Conservation (phyloP, 2,888 invertebrate species). For the Steinernema carpocapsae region DNA sequence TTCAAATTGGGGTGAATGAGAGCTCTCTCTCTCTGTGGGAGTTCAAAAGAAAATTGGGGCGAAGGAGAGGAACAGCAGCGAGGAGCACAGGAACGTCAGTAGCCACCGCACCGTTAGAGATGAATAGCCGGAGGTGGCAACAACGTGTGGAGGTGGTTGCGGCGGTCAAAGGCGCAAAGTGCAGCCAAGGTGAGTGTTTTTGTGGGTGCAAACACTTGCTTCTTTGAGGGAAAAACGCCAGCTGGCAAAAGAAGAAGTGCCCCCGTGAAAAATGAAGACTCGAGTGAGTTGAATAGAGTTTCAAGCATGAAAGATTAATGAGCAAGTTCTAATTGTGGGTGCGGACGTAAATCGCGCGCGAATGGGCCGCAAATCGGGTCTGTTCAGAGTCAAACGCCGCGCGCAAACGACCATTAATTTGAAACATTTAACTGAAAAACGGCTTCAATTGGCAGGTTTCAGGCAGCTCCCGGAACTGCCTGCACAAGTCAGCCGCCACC, state of each 20-base stretch:
- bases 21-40: constrained; percentile 13
- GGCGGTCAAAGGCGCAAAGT: neutral
- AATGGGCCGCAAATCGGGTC: neutral
- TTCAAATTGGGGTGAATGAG: constrained; percentile 29
- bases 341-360: neutral
- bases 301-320: constrained; percentile 5
- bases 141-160: neutral
- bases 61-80: constrained; percentile 1
- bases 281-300: neutral
- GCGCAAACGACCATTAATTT: constrained; percentile 7
- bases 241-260: neutral
- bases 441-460: constrained; percentile 1
- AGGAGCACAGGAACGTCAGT: too few relatives aligned
- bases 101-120: too few relatives aligned
- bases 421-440: constrained; percentile 20
- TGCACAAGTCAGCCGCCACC: too few relatives aligned
- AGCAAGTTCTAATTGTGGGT: constrained; percentile 17
- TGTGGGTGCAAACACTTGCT: too few relatives aligned
- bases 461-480: too few relatives aligned
- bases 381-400: neutral
- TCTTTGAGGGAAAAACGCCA: neutral
- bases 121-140: too few relatives aligned
- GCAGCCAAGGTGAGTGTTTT: too few relatives aligned
- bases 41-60: constrained; percentile 2
- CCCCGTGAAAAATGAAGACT: neutral